Percentiles rank a stretch among this genome's conserved stretches.
phyloP scores from a whole-genome alignment of 2,113 vertebrate species.

The Phalacrocorax aristotelis region DNA sequence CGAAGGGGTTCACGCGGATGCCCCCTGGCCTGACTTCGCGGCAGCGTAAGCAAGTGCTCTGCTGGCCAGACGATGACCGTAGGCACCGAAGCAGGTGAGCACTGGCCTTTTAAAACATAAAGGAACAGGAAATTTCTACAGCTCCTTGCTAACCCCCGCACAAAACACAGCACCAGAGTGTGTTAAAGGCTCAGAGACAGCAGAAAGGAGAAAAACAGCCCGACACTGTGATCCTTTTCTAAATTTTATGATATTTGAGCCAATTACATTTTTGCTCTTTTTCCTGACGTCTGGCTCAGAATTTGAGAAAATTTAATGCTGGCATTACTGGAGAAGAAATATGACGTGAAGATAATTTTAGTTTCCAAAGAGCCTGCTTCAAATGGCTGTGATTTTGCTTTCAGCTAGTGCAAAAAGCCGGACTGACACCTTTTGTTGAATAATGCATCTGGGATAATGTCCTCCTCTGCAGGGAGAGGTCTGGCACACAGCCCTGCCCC shows the following conservation, averaged over 20 bases:
- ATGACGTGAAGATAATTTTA: conserved; percentile 7
- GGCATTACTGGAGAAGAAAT: background rate
- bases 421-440: conserved; percentile 17
- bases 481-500: background rate
- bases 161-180: background rate
- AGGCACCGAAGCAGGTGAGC: background rate
- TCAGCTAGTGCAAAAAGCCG: background rate
- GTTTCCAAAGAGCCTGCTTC: background rate
- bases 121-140: background rate
- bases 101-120: background rate
- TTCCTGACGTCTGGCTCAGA: background rate
- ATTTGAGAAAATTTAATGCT: background rate
- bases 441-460: background rate
- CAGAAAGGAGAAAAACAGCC: background rate
- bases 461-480: background rate
- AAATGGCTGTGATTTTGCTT: conserved; percentile 30
- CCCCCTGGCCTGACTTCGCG: fast-evolving
- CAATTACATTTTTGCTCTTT: background rate
- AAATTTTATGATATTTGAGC: background rate
- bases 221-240: background rate
- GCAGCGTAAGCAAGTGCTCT: fast-evolving
- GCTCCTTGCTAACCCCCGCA: background rate
- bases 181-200: background rate
- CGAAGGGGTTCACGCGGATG: fast-evolving
- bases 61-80: fast-evolving